Percentiles rank a stretch among this genome's conserved stretches.
Conservation (phyloP, 1,140 invertebrate species). For the Hydropsyche tenuis region DNA sequence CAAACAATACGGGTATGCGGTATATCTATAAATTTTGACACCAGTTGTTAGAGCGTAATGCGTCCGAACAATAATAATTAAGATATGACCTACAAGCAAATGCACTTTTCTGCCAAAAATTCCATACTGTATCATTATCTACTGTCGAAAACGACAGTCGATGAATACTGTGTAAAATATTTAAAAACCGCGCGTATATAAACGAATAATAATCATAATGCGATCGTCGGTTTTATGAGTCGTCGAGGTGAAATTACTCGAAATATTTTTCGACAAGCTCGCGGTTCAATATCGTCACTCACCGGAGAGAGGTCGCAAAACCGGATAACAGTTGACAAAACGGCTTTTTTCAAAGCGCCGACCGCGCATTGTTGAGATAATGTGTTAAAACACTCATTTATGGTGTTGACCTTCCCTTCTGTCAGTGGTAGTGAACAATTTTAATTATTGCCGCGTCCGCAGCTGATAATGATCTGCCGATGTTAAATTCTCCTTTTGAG, state of each 20-base stretch:
- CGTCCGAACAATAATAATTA: neutral
- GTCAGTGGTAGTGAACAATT: slow-evolving; percentile 19
- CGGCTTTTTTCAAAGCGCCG: slow-evolving; percentile 40
- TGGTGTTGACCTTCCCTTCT: slow-evolving; percentile 32
- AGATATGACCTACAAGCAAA: slow-evolving; percentile 24
- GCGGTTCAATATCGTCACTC: slow-evolving; percentile 30
- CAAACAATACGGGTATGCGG: too few species aligned
- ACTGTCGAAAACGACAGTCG: neutral
- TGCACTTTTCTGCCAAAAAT: slow-evolving; percentile 16
- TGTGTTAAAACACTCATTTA: slow-evolving; percentile 50
- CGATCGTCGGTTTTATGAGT: too few species aligned
- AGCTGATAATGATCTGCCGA: neutral
- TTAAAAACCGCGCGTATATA: neutral
- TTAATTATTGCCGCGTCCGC: slow-evolving; percentile 1
- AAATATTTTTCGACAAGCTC: neutral
- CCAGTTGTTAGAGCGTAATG: slow-evolving; percentile 9
- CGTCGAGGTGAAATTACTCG: neutral
- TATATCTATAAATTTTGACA: too few species aligned
- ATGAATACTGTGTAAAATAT: too few species aligned
- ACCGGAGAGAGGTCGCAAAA: slow-evolving; percentile 24
- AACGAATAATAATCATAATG: neutral
- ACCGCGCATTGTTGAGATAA: slow-evolving; percentile 46
- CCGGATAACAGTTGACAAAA: slow-evolving; percentile 36
- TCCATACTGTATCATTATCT: neutral
- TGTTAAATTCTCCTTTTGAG: neutral